Evolutionary conservation across 2,888 invertebrate genomes (phyloP).

Genomic region (Subacronicta megacephala): DNA sequence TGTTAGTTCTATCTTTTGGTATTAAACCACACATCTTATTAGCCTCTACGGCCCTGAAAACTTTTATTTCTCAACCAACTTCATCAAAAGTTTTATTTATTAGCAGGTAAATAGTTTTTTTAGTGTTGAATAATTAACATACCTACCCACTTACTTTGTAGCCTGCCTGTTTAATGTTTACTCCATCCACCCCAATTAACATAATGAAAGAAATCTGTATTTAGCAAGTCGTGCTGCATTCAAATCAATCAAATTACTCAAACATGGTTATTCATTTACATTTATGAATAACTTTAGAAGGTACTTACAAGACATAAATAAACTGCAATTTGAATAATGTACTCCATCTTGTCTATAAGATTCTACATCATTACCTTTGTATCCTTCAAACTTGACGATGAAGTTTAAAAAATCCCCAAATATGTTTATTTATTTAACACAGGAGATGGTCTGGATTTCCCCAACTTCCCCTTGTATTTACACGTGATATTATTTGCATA

Average conservation of each 20-base stretch:
- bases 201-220: slow-evolving; percentile 9
- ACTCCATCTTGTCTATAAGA: slow-evolving; percentile 55
- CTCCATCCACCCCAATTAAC: slow-evolving; percentile 2
- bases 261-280: slow-evolving; percentile 16
- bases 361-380: slow-evolving; percentile 49
- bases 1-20: slow-evolving; percentile 23
- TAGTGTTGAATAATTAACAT: too few species aligned
- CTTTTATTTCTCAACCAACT: neutral
- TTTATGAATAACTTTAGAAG: slow-evolving; percentile 9
- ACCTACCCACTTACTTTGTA: too few species aligned
- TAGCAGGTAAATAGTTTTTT: too few species aligned
- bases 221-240: slow-evolving; percentile 11
- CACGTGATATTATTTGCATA: slow-evolving; percentile 89
- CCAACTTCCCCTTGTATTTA: slow-evolving; percentile 82
- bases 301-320: slow-evolving; percentile 16
- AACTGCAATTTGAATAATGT: slow-evolving; percentile 24
- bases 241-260: slow-evolving; percentile 18
- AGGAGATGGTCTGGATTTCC: slow-evolving; percentile 63
- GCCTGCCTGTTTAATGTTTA: neutral
- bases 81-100: too few species aligned
- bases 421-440: slow-evolving; percentile 65
- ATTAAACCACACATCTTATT: neutral
- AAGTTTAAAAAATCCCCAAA: slow-evolving; percentile 48
- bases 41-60: neutral
- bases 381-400: slow-evolving; percentile 35